Evolutionary conservation across 2,113 vertebrate genomes (phyloP).

Genomic region (Datnioides undecimradiatus): DNA sequence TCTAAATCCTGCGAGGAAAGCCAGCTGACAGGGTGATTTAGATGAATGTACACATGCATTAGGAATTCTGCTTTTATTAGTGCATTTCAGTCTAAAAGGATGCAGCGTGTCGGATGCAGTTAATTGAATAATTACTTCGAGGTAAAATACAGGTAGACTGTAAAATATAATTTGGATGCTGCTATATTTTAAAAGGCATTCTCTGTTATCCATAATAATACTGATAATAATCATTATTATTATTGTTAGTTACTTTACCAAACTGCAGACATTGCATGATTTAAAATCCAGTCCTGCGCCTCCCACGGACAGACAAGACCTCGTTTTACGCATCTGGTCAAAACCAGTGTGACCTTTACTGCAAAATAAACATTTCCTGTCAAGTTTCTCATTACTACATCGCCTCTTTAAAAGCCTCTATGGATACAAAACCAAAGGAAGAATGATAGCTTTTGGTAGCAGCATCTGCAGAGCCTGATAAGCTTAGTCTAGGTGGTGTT

Average conservation of each 20-base stretch:
- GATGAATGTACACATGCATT: constrained; percentile 39
- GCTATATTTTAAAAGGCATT: neutral
- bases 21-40: constrained; percentile 30
- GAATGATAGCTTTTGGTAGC: constrained; percentile 50
- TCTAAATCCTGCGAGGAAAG: constrained; percentile 25
- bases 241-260: neutral
- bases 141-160: constrained; percentile 18
- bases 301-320: neutral
- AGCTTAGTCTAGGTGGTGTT: constrained; percentile 62
- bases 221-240: no score
- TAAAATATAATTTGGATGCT: constrained; percentile 24
- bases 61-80: constrained; percentile 33
- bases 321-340: neutral
- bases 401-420: constrained; percentile 31
- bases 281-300: neutral
- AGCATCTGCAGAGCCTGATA: constrained; percentile 71
- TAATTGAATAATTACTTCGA: constrained; percentile 40
- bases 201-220: constrained; percentile 6
- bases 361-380: constrained; percentile 35
- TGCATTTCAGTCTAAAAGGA: neutral
- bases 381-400: constrained; percentile 51
- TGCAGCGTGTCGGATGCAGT: neutral
- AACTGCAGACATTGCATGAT: constrained; percentile 8
- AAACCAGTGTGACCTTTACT: constrained; percentile 1
- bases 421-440: constrained; percentile 36